Percentiles rank a stretch among this genome's conserved stretches.
phyloP scores from a whole-genome alignment of 2,797 vertebrate genomes.

The Dendrocincla tyrannina region DNA sequence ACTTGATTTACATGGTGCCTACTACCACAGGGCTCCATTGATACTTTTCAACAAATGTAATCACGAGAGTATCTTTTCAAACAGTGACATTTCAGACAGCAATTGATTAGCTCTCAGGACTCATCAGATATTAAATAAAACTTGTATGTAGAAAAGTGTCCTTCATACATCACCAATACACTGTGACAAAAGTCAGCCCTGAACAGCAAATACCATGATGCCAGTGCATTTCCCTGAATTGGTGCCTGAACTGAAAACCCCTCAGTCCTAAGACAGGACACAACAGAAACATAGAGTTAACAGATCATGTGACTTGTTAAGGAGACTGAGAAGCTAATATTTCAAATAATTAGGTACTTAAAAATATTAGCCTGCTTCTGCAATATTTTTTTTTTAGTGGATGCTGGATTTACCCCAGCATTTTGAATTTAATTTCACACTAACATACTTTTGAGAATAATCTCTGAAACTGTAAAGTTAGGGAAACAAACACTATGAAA shows the following conservation, averaged over 20 bases:
- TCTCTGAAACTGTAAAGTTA: background rate
- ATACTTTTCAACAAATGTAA: background rate
- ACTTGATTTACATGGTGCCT: background rate
- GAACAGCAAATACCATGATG: background rate
- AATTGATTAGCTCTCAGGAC: slow-evolving; percentile 19
- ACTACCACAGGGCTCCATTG: background rate
- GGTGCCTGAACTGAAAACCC: background rate
- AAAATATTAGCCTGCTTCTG: background rate
- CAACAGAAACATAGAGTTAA: background rate
- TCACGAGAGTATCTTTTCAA: background rate
- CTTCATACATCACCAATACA: background rate
- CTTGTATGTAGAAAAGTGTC: background rate
- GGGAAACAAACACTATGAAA: background rate
- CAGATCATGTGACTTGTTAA: background rate
- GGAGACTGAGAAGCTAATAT: background rate
- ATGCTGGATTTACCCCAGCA: background rate
- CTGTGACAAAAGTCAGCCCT: background rate
- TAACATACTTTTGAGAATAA: background rate
- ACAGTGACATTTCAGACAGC: background rate
- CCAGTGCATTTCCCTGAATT: background rate
- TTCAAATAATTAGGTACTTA: background rate
- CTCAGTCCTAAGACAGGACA: background rate
- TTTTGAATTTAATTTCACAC: background rate
- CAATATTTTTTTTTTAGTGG: background rate
- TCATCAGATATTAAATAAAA: background rate